Evolutionary conservation across 2,113 vertebrate species (phyloP), one percentile per base, ranked within the genome.

Genomic region (Chamaea fasciata): DNA sequence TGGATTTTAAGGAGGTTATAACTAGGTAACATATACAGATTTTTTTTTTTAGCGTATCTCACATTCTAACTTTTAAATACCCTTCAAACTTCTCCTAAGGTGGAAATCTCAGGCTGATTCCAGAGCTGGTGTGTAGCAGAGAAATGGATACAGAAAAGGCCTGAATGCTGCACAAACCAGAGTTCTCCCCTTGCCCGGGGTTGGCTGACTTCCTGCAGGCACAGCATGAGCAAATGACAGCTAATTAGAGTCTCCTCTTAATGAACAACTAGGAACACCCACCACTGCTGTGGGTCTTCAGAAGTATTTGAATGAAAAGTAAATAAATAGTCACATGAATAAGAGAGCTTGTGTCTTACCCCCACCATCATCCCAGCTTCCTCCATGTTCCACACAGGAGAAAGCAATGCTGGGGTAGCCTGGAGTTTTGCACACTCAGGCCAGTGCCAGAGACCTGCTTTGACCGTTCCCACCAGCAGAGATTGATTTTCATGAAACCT

Each of bases 201-300:
- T 16, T 78, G 60, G 69, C 81, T 70, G 69, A 52, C 35, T 63
- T 63, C 41, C 57, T 68, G 62, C 27, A 65, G 19, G 19, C 68
- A 82, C n/a, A 83, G 50, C 52, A 69, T 37, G 74, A 78, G 80
- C 52, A 94, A 84, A 85, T 42, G 33, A 17, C 60, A 77, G 8
- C 57, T 93, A 46, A 79, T 65, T 63, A 76, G 2, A 67, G 63
- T 35, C 70, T 90, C 11, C 0, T 18, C 13, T n/a, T 70, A 68
- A 15, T 47, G 49, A 88, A 37, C 31, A 77, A 21, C 20, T 6
- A 71, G 33, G 28, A 81, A 71, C 4, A 3, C 15, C 46, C 17
- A 73, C 35, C 28, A 64, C 53, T 1, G 7, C 49, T 86, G 67
- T 7, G 47, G 26, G 57, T 64, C 65, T 79, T 79, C 33, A 73